These are phyloP conservation scores for Prostheceraeus crozeri DNA, from an alignment of 2,888 invertebrate genomes.

Conservation along the genomic window DNA sequence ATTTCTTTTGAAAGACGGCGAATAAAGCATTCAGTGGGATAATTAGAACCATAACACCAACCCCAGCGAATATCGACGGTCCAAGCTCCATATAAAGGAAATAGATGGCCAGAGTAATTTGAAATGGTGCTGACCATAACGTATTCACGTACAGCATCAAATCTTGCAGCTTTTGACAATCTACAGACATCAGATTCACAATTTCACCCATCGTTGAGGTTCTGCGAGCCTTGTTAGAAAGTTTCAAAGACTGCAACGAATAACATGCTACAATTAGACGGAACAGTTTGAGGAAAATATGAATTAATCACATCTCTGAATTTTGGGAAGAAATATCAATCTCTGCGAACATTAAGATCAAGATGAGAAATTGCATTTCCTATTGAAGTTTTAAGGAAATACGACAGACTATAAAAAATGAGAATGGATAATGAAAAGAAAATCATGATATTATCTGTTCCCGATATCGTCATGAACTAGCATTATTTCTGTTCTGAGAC, in stretches of 20 bases:
- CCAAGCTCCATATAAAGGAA: constrained; percentile 60
- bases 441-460: too few relatives aligned
- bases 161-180: constrained; percentile 56
- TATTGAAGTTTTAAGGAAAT: too few relatives aligned
- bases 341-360: too few relatives aligned
- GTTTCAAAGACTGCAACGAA: constrained; percentile 49
- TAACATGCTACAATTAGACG: too few relatives aligned
- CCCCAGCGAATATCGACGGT: constrained; percentile 79
- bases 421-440: too few relatives aligned
- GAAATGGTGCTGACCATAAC: constrained; percentile 55
- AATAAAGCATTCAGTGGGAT: constrained; percentile 61
- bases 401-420: too few relatives aligned
- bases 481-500: too few relatives aligned
- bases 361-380: too few relatives aligned
- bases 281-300: too few relatives aligned
- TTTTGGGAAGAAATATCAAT: too few relatives aligned
- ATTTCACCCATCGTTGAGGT: constrained; percentile 43
- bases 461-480: too few relatives aligned
- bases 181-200: constrained; percentile 60
- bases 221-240: constrained; percentile 33
- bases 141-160: constrained; percentile 50
- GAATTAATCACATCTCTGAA: too few relatives aligned
- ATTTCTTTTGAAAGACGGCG: constrained; percentile 49
- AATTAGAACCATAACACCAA: constrained; percentile 82
- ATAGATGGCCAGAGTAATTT: constrained; percentile 74